These are phyloP conservation scores for Rhopalosiphum padi DNA, from an alignment of 1,140 invertebrate genomes.

Conservation along the genomic window DNA sequence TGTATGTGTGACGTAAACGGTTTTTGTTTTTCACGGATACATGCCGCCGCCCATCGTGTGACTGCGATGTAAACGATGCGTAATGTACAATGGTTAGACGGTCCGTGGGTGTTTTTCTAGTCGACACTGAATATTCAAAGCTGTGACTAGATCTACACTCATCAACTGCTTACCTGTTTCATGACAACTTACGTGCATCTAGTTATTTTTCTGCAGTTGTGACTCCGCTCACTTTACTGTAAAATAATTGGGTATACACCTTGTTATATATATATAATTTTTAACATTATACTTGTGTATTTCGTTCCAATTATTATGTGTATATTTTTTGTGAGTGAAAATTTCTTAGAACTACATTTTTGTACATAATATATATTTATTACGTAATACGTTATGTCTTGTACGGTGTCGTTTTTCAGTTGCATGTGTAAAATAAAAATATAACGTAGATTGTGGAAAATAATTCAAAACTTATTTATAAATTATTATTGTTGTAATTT, in stretches of 20 bases:
- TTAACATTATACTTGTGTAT: not conserved
- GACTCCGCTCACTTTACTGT: not conserved
- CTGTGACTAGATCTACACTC: slow-evolving; percentile 56
- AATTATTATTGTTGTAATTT: not conserved
- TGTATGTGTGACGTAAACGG: not conserved
- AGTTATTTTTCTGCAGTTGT: not conserved
- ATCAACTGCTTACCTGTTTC: slow-evolving; percentile 44
- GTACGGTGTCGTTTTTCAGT: not conserved
- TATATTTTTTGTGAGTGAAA: not conserved
- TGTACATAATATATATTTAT: not conserved
- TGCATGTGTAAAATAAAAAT: not conserved
- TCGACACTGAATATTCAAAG: slow-evolving; percentile 22
- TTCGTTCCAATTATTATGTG: slow-evolving; percentile 5
- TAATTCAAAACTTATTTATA: not conserved
- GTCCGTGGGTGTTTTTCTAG: slow-evolving; percentile 54
- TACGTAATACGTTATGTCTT: not conserved
- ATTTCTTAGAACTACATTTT: not conserved
- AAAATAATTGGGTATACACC: not conserved
- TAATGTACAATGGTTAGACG: slow-evolving; percentile 37
- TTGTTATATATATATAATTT: not conserved
- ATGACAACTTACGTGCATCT: not conserved
- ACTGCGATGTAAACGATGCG: not conserved
- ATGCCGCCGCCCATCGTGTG: not conserved
- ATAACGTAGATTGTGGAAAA: not conserved
- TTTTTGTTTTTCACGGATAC: not conserved